Evolutionary conservation across 1,140 invertebrate species (phyloP).

Genomic region (Aricia agestis): DNA sequence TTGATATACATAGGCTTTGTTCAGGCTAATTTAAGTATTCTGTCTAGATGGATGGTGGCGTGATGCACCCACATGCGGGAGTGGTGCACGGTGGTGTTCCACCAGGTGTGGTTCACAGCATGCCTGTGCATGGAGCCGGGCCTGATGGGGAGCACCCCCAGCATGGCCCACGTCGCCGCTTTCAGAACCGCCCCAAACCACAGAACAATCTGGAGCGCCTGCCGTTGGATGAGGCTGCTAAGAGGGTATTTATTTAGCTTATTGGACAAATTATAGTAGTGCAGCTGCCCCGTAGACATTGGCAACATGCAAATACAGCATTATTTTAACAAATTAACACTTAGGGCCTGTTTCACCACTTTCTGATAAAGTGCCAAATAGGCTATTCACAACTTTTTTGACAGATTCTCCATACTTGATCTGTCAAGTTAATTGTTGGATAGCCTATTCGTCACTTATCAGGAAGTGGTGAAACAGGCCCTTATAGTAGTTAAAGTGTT

Average conservation of each 20-base stretch:
- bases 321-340: too few relatives aligned
- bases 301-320: too few relatives aligned
- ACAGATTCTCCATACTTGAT: too few relatives aligned
- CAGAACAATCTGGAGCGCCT: constrained; percentile 57
- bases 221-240: constrained; percentile 71
- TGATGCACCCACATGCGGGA: constrained; percentile 59
- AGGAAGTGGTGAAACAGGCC: too few relatives aligned
- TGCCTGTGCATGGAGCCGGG: constrained; percentile 58
- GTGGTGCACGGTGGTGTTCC: constrained; percentile 53
- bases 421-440: too few relatives aligned
- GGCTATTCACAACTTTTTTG: too few relatives aligned
- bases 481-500: too few relatives aligned
- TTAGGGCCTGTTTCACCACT: too few relatives aligned
- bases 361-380: too few relatives aligned
- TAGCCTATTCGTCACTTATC: too few relatives aligned
- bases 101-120: constrained; percentile 55
- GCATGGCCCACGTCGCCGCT: constrained; percentile 57
- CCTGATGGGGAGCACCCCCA: constrained; percentile 61
- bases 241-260: constrained; percentile 47
- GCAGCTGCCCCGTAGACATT: too few relatives aligned
- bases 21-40: not conserved
- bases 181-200: constrained; percentile 58
- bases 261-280: too few relatives aligned
- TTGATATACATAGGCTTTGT: not conserved
- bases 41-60: constrained; percentile 60